phyloP scores from a whole-genome alignment of 2,113 vertebrate species.

The Dicerorhinus sumatrensis region DNA sequence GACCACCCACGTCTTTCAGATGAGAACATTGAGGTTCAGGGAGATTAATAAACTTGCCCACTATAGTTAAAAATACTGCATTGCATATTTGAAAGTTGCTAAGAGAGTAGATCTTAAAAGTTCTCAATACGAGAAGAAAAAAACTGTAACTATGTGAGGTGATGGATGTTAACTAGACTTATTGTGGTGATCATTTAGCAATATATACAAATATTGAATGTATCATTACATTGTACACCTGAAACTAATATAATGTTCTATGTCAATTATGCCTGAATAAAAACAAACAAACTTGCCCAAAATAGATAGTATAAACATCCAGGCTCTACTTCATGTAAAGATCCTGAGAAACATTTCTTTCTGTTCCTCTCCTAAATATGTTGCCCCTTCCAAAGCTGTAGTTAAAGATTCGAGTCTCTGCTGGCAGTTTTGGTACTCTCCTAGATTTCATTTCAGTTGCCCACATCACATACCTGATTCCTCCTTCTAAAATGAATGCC shows the following conservation, averaged over 20 bases:
- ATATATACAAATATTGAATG: background rate
- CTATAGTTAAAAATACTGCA: background rate
- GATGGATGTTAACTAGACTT: background rate
- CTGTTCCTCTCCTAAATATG: background rate
- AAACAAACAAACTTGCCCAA: background rate
- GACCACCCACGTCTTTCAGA: background rate
- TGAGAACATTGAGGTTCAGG: background rate
- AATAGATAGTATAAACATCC: background rate
- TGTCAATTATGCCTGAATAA: background rate
- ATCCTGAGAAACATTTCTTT: conserved; percentile 6
- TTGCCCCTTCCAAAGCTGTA: background rate
- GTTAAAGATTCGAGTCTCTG: conserved; percentile 6
- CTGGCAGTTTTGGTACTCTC: background rate
- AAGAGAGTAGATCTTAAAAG: conserved; percentile 9
- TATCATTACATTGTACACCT: background rate
- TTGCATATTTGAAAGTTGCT: background rate
- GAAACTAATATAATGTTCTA: background rate
- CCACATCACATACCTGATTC: background rate
- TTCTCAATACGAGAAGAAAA: background rate
- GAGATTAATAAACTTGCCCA: conserved; percentile 4
- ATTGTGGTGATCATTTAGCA: background rate
- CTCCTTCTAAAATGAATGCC: background rate
- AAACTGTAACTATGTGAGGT: background rate
- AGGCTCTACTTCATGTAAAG: background rate
- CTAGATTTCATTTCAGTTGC: background rate